Base-by-base conservation (phyloP, 92 coral and sea anemone species). In the Phymanthus crucifer region DNA sequence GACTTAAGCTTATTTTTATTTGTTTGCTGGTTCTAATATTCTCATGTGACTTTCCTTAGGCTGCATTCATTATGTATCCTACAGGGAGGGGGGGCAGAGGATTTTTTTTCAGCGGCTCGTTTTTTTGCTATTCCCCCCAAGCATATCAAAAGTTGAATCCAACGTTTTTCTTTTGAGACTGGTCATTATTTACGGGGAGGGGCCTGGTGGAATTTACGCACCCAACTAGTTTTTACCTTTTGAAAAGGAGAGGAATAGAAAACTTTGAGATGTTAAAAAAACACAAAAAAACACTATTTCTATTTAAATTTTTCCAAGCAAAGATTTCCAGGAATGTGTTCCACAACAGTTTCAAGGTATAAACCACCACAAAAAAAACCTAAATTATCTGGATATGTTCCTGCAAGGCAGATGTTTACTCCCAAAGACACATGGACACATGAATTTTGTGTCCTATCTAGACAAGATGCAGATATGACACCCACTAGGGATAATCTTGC, bases 241-340 rank as follows among this genome's bases (percentile, higher is more conserved):
- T 48, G 57, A 3, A 7, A 4, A 47, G 79, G 34, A 31, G 34
- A 52, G 36, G 79, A 50, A 46, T 14, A 64, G 43, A 21, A 37
- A n/a, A 47, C 36, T 38, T 73, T 40, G 52, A 26, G 36, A 73
- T 37, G 56, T 58, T n/a, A n/a, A n/a, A n/a, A n/a, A n/a, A n/a
- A n/a, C n/a, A 73, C 40, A 34, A 40, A 24, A 56, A 75, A 64
- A 52, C 40, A 67, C 61, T 52, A 47, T 54, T 75, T 34, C n/a
- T 29, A 18, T 46, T 75, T 54, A 17, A 50, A 75, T 52, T 47
- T 79, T 79, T 38, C 40, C 83, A 79, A 69, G 70, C 72, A 73
- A 66, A 46, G 83, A 79, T 79, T 79, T 79, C 77, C 83, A 69
- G 83, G 69, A 17, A 43, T 79, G 76, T 70, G 83, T 64, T 67